phyloP scores from a whole-genome alignment of 1,140 invertebrate genomes.

The Sarcophaga bullata region DNA sequence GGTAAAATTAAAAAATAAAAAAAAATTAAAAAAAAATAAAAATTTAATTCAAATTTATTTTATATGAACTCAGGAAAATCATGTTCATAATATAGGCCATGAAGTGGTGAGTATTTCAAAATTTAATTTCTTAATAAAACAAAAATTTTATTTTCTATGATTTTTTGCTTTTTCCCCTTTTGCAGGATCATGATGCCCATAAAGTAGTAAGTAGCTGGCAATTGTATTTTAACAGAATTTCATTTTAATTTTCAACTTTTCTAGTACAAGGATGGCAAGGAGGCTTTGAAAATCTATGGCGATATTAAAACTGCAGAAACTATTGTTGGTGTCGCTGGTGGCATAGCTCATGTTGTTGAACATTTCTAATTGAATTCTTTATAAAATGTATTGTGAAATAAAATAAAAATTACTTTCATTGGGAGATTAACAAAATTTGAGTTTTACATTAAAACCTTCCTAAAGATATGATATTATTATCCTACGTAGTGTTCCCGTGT shows the following conservation, averaged over 20 bases:
- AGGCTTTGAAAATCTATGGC: background rate
- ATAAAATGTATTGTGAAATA: no score
- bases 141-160: background rate
- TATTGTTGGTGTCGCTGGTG: slow-evolving; percentile 26
- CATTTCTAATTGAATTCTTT: no score
- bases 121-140: background rate
- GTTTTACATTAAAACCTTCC: no score
- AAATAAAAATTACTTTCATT: no score
- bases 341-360: no score
- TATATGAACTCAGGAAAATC: background rate
- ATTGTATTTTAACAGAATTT: background rate
- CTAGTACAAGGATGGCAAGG: background rate
- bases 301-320: background rate
- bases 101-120: slow-evolving; percentile 16
- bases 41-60: background rate
- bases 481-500: no score
- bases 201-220: background rate
- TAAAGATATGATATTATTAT: no score
- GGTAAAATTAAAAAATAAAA: no score
- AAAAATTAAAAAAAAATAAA: no score
- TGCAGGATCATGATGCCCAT: slow-evolving; percentile 20
- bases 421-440: no score
- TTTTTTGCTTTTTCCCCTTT: background rate
- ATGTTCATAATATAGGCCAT: background rate
- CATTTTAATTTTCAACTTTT: background rate